Evolutionary conservation across 2,797 vertebrate species (phyloP).

Genomic region (Enteromius paludinosus): DNA sequence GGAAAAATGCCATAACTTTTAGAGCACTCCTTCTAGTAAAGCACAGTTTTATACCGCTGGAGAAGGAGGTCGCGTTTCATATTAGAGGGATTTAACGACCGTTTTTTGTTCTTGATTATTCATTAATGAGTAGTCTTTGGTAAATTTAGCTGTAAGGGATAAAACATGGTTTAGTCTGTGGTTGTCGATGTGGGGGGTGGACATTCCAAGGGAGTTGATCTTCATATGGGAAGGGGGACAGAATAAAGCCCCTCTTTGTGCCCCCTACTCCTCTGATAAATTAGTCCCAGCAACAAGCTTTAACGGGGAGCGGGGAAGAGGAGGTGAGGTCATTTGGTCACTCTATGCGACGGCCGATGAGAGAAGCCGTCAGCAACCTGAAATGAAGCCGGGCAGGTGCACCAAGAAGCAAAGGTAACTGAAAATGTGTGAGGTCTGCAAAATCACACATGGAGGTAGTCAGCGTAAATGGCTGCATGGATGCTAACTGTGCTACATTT

Average conservation of each 20-base stretch:
- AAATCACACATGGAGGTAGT: slow-evolving; percentile 41
- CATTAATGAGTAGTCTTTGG: slow-evolving; percentile 39
- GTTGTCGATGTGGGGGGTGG: slow-evolving; percentile 58
- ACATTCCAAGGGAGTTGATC: slow-evolving; percentile 60
- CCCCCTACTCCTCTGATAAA: slow-evolving; percentile 63
- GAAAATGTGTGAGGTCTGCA: slow-evolving; percentile 54
- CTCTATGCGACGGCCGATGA: slow-evolving; percentile 79
- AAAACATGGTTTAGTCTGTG: slow-evolving; percentile 41
- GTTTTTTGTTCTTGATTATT: slow-evolving; percentile 43
- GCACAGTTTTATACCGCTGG: slow-evolving; percentile 21
- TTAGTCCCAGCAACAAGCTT: slow-evolving; percentile 58
- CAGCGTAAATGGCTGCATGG: slow-evolving; percentile 19
- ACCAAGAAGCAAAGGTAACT: slow-evolving; percentile 56
- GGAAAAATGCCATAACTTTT: slow-evolving; percentile 72
- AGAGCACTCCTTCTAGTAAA: slow-evolving; percentile 50
- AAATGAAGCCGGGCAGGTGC: slow-evolving; percentile 86
- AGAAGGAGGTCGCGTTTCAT: slow-evolving; percentile 28
- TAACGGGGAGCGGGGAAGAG: slow-evolving; percentile 70
- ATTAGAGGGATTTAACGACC: slow-evolving; percentile 19
- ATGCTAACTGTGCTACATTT: neutral
- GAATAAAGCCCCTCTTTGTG: slow-evolving; percentile 83
- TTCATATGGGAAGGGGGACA: slow-evolving; percentile 63
- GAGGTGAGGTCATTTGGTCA: slow-evolving; percentile 84
- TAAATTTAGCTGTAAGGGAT: slow-evolving; percentile 30
- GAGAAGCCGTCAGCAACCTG: slow-evolving; percentile 83